Conservation (phyloP, 2,797 vertebrate species). For the Sebastolobus alascanus region DNA sequence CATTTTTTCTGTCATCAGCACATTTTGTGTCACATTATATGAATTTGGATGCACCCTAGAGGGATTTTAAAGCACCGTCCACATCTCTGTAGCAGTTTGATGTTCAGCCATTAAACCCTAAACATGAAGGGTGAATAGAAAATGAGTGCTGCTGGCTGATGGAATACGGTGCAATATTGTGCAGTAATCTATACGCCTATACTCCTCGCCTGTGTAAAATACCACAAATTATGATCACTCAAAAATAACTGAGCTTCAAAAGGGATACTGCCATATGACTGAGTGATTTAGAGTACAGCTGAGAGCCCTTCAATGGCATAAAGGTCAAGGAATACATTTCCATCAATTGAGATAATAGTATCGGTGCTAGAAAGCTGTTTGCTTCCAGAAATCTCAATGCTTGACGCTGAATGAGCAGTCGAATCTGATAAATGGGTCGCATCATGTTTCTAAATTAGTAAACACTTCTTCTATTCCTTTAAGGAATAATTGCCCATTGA, state of each 20-base stretch:
- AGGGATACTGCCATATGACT: neutral
- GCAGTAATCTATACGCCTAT: neutral
- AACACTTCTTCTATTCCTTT: neutral
- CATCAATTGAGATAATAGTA: slow-evolving; percentile 33
- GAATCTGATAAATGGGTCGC: neutral
- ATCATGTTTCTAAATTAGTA: slow-evolving; percentile 10
- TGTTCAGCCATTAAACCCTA: neutral
- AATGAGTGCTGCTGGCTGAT: neutral
- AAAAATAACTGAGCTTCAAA: slow-evolving; percentile 3
- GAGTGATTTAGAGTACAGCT: slow-evolving; percentile 7
- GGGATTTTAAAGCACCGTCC: slow-evolving; percentile 15
- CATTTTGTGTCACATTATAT: slow-evolving; percentile 36
- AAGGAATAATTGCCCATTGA: neutral
- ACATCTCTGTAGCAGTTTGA: slow-evolving; percentile 2
- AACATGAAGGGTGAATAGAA: slow-evolving; percentile 13
- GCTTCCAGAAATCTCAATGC: slow-evolving; percentile 14
- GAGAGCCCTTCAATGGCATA: slow-evolving; percentile 21
- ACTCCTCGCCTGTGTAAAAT: neutral
- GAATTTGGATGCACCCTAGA: neutral
- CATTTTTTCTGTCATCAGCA: slow-evolving; percentile 34
- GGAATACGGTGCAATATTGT: neutral
- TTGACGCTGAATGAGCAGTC: slow-evolving; percentile 24
- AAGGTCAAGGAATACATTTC: slow-evolving; percentile 65
- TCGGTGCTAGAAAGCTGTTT: neutral
- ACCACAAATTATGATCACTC: slow-evolving; percentile 7